Evolutionary conservation across 1,140 invertebrate genomes (phyloP), one percentile per base, ranked within the genome.

Genomic region (Paralvinella palmiformis): DNA sequence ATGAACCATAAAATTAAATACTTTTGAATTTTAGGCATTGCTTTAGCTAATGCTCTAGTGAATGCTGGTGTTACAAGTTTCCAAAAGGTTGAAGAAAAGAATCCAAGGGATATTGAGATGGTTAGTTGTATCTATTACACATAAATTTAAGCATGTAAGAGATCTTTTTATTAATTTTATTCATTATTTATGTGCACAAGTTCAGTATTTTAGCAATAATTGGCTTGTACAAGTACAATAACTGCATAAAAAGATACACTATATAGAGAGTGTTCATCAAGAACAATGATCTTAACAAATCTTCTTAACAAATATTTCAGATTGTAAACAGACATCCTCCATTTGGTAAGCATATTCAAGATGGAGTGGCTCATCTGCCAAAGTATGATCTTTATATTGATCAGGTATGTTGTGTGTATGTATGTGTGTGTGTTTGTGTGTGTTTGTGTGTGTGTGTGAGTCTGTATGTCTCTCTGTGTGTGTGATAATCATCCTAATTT

Each of bases 21-120:
- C n/a, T 2, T 50, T 32, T 29, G 48, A 33, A n/a, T 69, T 67
- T 0, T 59, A 80, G 79, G 79, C 58, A 70, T 73, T 6, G 82
- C 84, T 6, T 82, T 88, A 32, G 86, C 88, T 31, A 81, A 77
- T n/a, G 69, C 84, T n/a, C 74, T 91, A 13, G 87, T 84, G 0
- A 81, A 85, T 53, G 84, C 87, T 58, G 87, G 86, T 15, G 86
- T 89, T 73, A 85, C 81, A 7, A 84, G 83, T 56, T 88, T 91
- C 73, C 77, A 86, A 71, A 75, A 84, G n/a, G 75, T 91, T 35
- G 76, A 83, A 56, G 82, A 86, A 56, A 83, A 85, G 22, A 86
- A 89, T 81, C 88, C 89, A 13, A 82, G 88, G 73, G 85, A 89
- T 74, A 78, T 91, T 63, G 89, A 91, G 84, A 76, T 87, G 79